Evolutionary conservation across 2,797 vertebrate genomes (phyloP).

Genomic region (Sciurus vulgaris): DNA sequence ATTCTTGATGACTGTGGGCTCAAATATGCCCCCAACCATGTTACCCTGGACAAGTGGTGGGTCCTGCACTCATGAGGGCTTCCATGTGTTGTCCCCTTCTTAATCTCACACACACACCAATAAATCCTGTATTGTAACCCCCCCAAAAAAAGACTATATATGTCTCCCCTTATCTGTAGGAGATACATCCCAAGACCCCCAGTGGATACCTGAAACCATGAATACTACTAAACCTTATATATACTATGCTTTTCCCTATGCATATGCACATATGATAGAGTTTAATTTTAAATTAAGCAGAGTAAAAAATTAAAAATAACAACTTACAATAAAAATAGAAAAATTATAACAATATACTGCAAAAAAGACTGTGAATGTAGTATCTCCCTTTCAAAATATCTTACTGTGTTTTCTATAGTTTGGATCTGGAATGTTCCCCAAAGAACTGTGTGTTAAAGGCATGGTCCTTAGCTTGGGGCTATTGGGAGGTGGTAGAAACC

Average conservation of each 20-base stretch:
- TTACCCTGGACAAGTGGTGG: too few relatives aligned
- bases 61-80: too few relatives aligned
- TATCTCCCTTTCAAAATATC: not conserved
- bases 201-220: not conserved
- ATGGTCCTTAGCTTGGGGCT: not conserved
- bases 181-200: not conserved
- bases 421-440: too few relatives aligned
- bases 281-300: not conserved
- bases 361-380: not conserved
- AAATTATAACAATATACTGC: not conserved
- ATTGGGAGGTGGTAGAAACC: too few relatives aligned
- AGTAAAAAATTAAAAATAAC: not conserved
- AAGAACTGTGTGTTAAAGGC: too few relatives aligned
- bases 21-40: too few relatives aligned
- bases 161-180: not conserved
- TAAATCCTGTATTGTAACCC: too few relatives aligned
- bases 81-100: too few relatives aligned
- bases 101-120: too few relatives aligned
- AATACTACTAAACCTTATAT: not conserved
- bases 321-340: not conserved
- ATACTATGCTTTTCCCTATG: not conserved
- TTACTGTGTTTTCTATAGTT: not conserved
- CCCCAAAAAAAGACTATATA: not conserved
- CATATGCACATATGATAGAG: not conserved
- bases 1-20: too few relatives aligned